Evolutionary conservation across 2,113 vertebrate genomes (phyloP).

Genomic region (Rynchops niger): DNA sequence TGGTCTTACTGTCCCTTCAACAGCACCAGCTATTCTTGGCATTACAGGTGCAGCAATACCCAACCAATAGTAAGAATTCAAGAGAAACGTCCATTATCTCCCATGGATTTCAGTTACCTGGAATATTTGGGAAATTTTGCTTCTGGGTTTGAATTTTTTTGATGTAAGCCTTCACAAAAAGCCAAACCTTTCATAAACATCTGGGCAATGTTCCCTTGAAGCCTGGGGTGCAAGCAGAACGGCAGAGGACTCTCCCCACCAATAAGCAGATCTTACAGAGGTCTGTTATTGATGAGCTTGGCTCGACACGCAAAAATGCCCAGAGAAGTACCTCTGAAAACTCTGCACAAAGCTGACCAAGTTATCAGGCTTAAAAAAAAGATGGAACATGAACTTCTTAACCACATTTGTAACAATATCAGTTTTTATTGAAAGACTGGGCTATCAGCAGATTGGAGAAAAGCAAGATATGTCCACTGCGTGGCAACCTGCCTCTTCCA

Average conservation of each 20-base stretch:
- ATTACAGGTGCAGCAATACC: neutral
- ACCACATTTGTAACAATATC: neutral
- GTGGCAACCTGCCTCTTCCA: neutral
- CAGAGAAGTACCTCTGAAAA: neutral
- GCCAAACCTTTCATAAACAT: neutral
- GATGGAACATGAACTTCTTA: neutral
- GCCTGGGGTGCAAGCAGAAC: neutral
- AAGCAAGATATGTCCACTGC: neutral
- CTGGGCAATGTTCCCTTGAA: neutral
- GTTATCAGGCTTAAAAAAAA: neutral
- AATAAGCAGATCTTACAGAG: neutral
- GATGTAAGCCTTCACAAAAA: neutral
- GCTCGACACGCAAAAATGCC: neutral
- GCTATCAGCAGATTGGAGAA: neutral
- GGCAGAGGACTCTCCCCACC: neutral
- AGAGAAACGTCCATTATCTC: neutral
- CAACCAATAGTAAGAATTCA: neutral
- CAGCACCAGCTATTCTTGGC: neutral
- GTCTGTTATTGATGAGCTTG: neutral
- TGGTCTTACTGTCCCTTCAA: neutral
- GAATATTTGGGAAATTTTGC: neutral
- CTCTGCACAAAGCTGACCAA: neutral
- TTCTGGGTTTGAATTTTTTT: neutral
- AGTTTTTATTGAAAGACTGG: neutral
- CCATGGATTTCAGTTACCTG: neutral